A percentile compares a stretch with the other conserved stretches of the same genome.
phyloP scores from a whole-genome alignment of 1,140 invertebrate genomes.

The Pogonus chalceus region DNA sequence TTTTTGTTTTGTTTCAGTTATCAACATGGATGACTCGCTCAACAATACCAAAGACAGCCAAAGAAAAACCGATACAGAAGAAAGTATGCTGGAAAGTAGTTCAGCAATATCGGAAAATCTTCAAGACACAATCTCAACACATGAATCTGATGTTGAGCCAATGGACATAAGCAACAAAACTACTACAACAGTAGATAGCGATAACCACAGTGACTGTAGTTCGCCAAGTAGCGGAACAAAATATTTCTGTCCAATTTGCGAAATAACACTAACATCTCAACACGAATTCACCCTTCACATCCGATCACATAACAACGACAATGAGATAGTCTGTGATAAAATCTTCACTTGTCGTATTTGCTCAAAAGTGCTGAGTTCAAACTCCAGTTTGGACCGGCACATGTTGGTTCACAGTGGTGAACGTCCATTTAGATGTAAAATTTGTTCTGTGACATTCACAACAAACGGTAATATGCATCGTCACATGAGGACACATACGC shows the following conservation, averaged over 20 bases:
- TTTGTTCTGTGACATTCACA: slow-evolving; percentile 72
- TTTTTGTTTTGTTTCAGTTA: not conserved
- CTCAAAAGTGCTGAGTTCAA: slow-evolving; percentile 55
- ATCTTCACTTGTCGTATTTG: slow-evolving; percentile 43
- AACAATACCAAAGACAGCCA: not conserved
- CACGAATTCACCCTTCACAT: slow-evolving; percentile 62
- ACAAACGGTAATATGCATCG: slow-evolving; percentile 84
- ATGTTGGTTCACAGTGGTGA: slow-evolving; percentile 66
- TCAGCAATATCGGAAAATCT: not conserved
- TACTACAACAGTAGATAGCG: slow-evolving; percentile 13
- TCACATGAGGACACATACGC: slow-evolving; percentile 63
- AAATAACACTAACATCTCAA: slow-evolving; percentile 44
- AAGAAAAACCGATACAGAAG: not conserved
- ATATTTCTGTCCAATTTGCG: slow-evolving; percentile 53
- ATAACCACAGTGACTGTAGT: slow-evolving; percentile 26
- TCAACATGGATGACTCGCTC: not conserved
- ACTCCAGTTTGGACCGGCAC: slow-evolving; percentile 66
- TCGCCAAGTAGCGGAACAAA: slow-evolving; percentile 34
- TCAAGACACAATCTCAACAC: not conserved
- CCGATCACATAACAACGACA: slow-evolving; percentile 49
- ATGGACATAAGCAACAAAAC: not conserved
- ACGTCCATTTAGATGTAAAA: slow-evolving; percentile 65
- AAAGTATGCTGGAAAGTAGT: not conserved
- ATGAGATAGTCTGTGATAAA: slow-evolving; percentile 34
- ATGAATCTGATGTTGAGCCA: not conserved